These are phyloP conservation scores for Sebastes itinus DNA, from an alignment of 2,797 vertebrate genomes.

Conservation along the genomic window DNA sequence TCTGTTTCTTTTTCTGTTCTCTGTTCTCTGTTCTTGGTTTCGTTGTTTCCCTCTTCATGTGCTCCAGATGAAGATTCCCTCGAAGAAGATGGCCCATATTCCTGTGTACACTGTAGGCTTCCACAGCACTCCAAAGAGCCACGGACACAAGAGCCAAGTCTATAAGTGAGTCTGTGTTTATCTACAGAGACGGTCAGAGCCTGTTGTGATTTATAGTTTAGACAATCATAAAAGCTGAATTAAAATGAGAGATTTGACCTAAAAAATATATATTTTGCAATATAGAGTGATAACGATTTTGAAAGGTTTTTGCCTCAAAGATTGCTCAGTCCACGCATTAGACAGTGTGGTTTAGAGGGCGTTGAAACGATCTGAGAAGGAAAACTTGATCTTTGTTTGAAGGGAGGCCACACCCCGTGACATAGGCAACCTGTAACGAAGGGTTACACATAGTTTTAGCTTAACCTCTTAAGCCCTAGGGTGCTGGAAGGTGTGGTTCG, in stretches of 20 bases:
- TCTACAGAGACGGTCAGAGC: neutral
- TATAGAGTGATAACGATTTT: neutral
- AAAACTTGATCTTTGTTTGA: neutral
- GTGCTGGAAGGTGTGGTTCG: no score
- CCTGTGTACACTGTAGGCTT: slow-evolving; percentile 95
- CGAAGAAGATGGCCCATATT: slow-evolving; percentile 95
- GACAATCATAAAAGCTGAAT: neutral
- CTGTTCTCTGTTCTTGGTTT: neutral
- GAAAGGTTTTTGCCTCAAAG: no score
- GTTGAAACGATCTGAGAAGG: neutral
- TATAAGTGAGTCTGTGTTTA: slow-evolving; percentile 87
- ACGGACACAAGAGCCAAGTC: slow-evolving; percentile 82
- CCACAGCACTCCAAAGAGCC: slow-evolving; percentile 83
- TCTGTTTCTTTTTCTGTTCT: neutral
- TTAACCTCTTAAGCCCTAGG: no score
- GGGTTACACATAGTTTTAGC: neutral
- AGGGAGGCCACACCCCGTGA: neutral
- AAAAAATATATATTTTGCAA: neutral
- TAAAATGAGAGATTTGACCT: neutral
- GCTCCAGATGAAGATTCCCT: slow-evolving; percentile 94
- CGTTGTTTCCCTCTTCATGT: neutral
- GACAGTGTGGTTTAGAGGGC: no score
- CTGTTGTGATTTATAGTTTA: neutral
- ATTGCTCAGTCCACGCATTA: no score
- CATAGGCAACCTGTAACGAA: neutral